Evolutionary conservation across 2,888 invertebrate species (phyloP).

Genomic region (Lapara coniferarum): DNA sequence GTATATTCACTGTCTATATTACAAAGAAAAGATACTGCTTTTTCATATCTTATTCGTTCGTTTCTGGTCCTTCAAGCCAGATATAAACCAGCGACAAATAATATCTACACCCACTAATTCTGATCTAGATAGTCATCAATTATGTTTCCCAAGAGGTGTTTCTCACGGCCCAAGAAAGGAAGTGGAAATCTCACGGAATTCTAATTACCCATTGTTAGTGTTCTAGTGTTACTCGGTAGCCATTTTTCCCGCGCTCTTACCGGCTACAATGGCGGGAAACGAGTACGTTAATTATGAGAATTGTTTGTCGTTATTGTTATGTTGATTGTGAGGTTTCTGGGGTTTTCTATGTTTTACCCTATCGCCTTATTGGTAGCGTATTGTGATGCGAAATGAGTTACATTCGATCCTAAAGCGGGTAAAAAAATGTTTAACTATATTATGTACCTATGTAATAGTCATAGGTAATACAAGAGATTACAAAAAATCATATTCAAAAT

Average conservation of each 20-base stretch:
- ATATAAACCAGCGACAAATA: no score
- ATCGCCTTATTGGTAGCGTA: not conserved
- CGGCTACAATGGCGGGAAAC: conserved; percentile 28
- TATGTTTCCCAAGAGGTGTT: not conserved
- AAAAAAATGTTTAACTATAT: no score
- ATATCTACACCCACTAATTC: not conserved
- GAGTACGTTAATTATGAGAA: conserved; percentile 9
- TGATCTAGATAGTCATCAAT: not conserved
- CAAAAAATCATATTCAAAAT: no score
- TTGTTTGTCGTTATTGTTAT: not conserved
- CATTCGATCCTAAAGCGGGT: no score
- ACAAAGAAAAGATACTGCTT: no score
- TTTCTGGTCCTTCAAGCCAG: not conserved
- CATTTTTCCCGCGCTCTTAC: conserved; percentile 44
- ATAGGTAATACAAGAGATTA: no score
- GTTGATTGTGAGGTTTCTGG: not conserved
- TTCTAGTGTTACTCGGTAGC: conserved; percentile 28
- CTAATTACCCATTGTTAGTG: conserved; percentile 21
- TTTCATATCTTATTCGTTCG: no score
- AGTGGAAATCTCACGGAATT: conserved; percentile 6
- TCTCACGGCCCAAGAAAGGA: conserved; percentile 13
- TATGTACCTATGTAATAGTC: no score
- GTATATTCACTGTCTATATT: no score
- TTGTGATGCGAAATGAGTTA: no score
- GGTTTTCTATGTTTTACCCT: not conserved